A percentile compares a stretch with the other conserved stretches of the same genome.
These are phyloP conservation scores for Anolis sagrei DNA, from an alignment of 2,113 vertebrate species.

Conservation along the genomic window DNA sequence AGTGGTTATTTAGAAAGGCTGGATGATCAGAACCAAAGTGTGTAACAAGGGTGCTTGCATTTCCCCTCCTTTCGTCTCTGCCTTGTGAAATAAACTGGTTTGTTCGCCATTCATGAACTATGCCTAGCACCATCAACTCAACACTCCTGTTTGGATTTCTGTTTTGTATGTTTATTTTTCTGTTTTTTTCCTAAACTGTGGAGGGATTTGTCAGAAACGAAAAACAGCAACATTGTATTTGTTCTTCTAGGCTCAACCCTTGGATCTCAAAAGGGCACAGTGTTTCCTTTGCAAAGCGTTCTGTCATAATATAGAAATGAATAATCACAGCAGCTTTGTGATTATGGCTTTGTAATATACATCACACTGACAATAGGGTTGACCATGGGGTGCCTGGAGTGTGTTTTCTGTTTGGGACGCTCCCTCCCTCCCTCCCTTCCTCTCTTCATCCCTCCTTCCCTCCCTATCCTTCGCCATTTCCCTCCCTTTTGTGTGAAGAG, in stretches of 20 bases:
- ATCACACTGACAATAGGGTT: conserved; percentile 5
- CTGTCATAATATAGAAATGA: neutral
- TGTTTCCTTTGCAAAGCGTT: neutral
- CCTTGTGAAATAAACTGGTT: conserved; percentile 54
- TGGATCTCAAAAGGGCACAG: neutral
- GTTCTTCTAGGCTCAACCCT: conserved; percentile 37
- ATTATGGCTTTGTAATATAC: conserved; percentile 21
- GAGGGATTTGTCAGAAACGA: conserved; percentile 27
- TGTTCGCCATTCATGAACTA: conserved; percentile 62
- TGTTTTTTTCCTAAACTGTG: conserved; percentile 58
- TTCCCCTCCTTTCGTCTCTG: conserved; percentile 57
- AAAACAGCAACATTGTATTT: conserved; percentile 28
- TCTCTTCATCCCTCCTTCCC: rapidly evolving
- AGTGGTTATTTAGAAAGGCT: conserved; percentile 72
- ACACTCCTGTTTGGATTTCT: conserved; percentile 28
- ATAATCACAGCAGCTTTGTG: conserved; percentile 44
- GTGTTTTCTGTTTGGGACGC: conserved; percentile 54
- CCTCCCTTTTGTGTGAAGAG: conserved; percentile 59
- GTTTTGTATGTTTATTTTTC: conserved; percentile 40
- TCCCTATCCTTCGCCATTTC: neutral
- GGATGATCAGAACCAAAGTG: conserved; percentile 68
- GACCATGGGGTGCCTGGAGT: conserved; percentile 45
- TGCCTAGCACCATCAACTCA: conserved; percentile 65
- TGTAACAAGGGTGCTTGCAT: conserved; percentile 65
- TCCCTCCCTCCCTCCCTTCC: neutral